These are phyloP conservation scores for Leptodactylus fuscus DNA, from an alignment of 2,113 vertebrate species.

Conservation along the genomic window DNA sequence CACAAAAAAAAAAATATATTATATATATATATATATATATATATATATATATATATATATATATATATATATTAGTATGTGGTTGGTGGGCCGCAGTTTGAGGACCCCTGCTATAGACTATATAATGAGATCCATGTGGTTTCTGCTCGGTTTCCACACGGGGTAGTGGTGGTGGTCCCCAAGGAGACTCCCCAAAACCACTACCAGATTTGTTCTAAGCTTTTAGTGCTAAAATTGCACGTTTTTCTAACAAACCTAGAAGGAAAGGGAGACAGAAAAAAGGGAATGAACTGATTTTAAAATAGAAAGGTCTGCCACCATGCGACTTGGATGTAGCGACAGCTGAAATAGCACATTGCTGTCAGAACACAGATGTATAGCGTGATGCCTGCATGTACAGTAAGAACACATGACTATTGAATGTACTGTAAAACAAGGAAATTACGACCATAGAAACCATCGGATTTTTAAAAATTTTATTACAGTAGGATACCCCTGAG, in stretches of 20 bases:
- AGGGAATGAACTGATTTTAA: not conserved
- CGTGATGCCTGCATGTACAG: not conserved
- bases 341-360: constrained; percentile 32
- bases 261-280: not conserved
- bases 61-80: too few species aligned
- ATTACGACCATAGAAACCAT: not conserved
- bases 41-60: too few species aligned
- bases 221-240: not conserved
- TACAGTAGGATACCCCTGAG: constrained; percentile 57
- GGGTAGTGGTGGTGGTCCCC: too few species aligned
- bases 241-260: not conserved
- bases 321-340: not conserved
- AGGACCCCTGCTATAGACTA: too few species aligned
- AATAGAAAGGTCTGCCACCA: constrained; percentile 32
- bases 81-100: too few species aligned
- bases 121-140: too few species aligned
- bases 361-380: not conserved
- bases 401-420: not conserved
- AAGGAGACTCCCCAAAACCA: too few species aligned
- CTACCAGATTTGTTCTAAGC: too few species aligned
- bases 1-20: too few species aligned
- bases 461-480: constrained; percentile 50
- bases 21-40: too few species aligned
- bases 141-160: too few species aligned
- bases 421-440: not conserved